Conservation (phyloP, 1,140 invertebrate genomes). For the Mya arenaria region DNA sequence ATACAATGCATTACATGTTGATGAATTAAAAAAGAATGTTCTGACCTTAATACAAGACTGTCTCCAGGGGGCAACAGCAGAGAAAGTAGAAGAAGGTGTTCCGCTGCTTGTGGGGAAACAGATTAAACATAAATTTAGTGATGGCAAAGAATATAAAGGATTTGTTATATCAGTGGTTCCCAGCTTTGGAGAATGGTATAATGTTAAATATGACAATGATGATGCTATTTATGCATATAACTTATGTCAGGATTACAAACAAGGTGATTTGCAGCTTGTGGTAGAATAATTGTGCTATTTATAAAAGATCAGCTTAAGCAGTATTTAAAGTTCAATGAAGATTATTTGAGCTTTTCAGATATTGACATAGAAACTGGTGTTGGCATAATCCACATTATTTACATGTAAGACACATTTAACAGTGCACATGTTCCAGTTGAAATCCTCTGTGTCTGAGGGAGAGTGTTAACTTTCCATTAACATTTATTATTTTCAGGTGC, state of each 20-base stretch:
- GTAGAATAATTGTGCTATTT: too few relatives aligned
- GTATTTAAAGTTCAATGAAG: too few relatives aligned
- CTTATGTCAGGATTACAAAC: not conserved
- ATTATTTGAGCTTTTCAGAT: too few relatives aligned
- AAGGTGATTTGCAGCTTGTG: conserved; percentile 18
- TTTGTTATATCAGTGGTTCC: conserved; percentile 32
- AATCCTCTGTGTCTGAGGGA: too few relatives aligned
- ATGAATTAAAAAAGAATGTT: conserved; percentile 27
- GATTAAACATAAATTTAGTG: conserved; percentile 11
- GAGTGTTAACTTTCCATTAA: too few relatives aligned
- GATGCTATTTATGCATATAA: conserved; percentile 13
- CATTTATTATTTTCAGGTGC: too few relatives aligned
- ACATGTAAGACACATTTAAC: too few relatives aligned
- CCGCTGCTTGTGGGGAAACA: conserved; percentile 34
- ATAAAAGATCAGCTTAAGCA: too few relatives aligned
- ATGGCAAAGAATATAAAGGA: conserved; percentile 28
- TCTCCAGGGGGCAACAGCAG: not conserved
- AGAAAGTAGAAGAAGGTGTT: not conserved
- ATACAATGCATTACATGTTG: not conserved
- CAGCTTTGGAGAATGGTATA: conserved; percentile 24
- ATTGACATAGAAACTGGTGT: too few relatives aligned
- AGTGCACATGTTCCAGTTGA: too few relatives aligned
- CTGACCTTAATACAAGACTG: conserved; percentile 1
- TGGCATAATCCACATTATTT: too few relatives aligned
- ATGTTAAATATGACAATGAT: conserved; percentile 19